These are phyloP conservation scores for Keiferia lycopersicella DNA, from an alignment of 2,888 invertebrate species.

Conservation along the genomic window DNA sequence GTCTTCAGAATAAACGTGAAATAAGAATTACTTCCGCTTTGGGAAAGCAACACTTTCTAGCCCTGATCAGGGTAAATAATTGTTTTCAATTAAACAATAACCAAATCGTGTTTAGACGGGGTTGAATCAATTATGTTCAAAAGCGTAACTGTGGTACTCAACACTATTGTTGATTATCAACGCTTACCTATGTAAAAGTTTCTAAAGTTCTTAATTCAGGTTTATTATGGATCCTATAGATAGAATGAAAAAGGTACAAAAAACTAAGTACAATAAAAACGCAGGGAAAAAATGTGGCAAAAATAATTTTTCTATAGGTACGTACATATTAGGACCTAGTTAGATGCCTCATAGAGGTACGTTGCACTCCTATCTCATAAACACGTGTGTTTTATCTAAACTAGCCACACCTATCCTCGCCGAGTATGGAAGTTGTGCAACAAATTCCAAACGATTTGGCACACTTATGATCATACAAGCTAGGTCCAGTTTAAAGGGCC, in stretches of 20 bases:
- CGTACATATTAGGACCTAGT: too few species aligned
- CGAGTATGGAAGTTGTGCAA: constrained; percentile 1
- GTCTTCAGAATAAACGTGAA: constrained; percentile 60
- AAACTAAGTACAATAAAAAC: too few species aligned
- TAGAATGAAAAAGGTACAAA: too few species aligned
- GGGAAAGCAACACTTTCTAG: constrained; percentile 71
- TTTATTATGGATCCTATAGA: too few species aligned
- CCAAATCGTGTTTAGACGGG: constrained; percentile 31
- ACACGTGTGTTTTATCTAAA: background rate
- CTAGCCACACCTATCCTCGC: background rate
- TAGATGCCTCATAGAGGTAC: too few species aligned
- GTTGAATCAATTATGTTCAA: constrained; percentile 39
- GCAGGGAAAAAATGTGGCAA: too few species aligned
- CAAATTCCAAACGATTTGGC: background rate
- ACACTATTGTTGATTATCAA: background rate
- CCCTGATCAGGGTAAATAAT: constrained; percentile 62
- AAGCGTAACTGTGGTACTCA: constrained; percentile 31
- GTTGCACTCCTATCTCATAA: background rate
- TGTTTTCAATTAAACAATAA: constrained; percentile 49
- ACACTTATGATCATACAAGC: background rate
- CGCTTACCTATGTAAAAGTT: background rate
- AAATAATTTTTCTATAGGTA: too few species aligned
- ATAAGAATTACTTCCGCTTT: constrained; percentile 51
- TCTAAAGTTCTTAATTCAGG: too few species aligned
- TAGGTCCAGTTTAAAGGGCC: background rate